Evolutionary conservation across 2,113 vertebrate species (phyloP).

Genomic region (Rhegmatorhina hoffmannsi): DNA sequence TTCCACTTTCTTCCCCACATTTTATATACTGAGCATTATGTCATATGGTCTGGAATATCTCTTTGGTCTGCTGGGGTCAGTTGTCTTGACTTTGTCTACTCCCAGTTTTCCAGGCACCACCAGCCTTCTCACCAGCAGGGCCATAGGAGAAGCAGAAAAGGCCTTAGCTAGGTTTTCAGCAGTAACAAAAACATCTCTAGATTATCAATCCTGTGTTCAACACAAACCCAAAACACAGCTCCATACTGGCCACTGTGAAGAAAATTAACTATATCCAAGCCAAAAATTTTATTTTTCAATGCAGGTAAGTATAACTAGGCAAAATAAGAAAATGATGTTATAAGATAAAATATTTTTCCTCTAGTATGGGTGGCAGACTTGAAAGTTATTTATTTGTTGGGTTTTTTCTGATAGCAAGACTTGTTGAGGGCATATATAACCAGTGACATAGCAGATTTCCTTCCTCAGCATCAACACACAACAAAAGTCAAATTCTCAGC

Average conservation of each 20-base stretch:
- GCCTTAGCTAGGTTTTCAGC: neutral
- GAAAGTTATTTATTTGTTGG: neutral
- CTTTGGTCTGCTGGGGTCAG: neutral
- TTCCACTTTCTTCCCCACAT: neutral
- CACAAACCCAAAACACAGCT: neutral
- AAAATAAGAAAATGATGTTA: neutral
- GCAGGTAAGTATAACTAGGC: neutral
- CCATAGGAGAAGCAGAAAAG: neutral
- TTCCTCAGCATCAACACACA: neutral
- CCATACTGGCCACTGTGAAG: neutral
- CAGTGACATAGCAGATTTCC: neutral
- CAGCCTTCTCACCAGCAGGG: rapidly evolving
- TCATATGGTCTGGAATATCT: neutral
- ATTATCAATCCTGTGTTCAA: neutral
- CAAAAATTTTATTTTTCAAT: neutral
- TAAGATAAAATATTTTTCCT: neutral
- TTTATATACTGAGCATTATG: no score
- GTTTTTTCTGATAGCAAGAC: neutral
- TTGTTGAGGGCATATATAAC: neutral
- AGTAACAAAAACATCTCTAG: neutral
- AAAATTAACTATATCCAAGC: neutral
- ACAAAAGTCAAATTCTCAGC: neutral
- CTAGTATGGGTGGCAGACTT: neutral
- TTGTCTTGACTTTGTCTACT: neutral
- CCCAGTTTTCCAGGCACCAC: rapidly evolving